These are phyloP conservation scores for Gonioctena quinquepunctata DNA, from an alignment of 1,140 invertebrate species.

Conservation along the genomic window DNA sequence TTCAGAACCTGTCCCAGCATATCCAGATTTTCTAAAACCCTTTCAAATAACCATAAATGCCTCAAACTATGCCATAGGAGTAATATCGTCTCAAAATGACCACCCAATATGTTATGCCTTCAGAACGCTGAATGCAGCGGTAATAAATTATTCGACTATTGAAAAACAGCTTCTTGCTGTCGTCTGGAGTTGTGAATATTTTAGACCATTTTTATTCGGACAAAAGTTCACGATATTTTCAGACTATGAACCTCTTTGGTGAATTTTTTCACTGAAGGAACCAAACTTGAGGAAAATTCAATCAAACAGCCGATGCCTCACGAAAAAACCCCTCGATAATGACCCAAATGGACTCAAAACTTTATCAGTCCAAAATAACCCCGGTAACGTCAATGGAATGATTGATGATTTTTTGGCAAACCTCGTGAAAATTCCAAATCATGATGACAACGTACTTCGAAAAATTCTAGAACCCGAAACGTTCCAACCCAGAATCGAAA, in stretches of 20 bases:
- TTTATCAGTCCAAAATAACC: conserved; percentile 6
- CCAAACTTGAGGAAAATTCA: conserved; percentile 48
- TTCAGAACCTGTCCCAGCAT: neutral
- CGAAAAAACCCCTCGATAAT: conserved; percentile 30
- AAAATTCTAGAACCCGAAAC: conserved; percentile 3
- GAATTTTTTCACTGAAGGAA: conserved; percentile 54
- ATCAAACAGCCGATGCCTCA: conserved; percentile 51
- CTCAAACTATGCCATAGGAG: conserved; percentile 32
- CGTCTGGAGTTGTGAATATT: conserved; percentile 50
- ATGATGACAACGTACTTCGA: neutral
- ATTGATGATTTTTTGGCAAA: conserved; percentile 15
- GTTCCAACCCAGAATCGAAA: conserved; percentile 20
- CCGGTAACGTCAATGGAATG: conserved; percentile 12
- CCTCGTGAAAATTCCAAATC: neutral
- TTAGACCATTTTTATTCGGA: conserved; percentile 55
- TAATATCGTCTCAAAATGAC: conserved; percentile 37
- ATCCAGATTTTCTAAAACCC: neutral
- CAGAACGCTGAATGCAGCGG: conserved; percentile 29
- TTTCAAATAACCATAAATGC: conserved; percentile 26
- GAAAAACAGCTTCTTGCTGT: conserved; percentile 56
- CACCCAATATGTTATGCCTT: conserved; percentile 34
- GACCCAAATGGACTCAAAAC: conserved; percentile 19
- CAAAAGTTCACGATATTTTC: conserved; percentile 56
- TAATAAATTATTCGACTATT: conserved; percentile 39
- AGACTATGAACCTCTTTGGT: conserved; percentile 56